Base-by-base conservation (phyloP, 1,140 invertebrate species). In the Parapsyche elsis region DNA sequence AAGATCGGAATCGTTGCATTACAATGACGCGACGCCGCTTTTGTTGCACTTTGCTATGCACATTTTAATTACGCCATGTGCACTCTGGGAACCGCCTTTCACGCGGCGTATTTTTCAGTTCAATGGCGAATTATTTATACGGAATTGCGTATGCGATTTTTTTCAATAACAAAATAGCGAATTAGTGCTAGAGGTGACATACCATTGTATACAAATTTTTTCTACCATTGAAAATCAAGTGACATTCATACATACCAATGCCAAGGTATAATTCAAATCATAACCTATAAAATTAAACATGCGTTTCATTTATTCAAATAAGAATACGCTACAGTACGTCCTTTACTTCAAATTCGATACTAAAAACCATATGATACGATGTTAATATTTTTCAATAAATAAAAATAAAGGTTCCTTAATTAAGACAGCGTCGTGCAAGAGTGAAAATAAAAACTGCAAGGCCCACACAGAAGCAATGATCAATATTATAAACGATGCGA, bases 141-240 rank as follows among this genome's bases (percentile, higher is more conserved):
- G 57, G 21, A 61, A 61, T 21, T 61, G 49, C 10, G 16, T n/a
- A 14, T 19, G 49, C 49, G 12, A 38, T 38, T n/a, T 53, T 19
- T 9, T 61, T 61, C 57, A 61, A 21, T 21, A 19, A 19, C 16
- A 61, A 61, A 61, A 61, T 21, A 2, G n/a, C 57, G 21, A 19
- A 61, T 53, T n/a, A 53, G 12, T 1, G 30, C 16, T 21, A 61
- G 16, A 61, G 64, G 21, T 67, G 64, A 67, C 26, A 67, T 67
- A 26, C 9, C 23, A 67, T 67, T 67, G 64, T 67, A 67, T 67
- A 67, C 64, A 67, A 26, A 67, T 67, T 14, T 53, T 53, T 53
- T 5, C 16, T 53, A 53, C 1, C 10, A 53, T 14, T 14, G 16
- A 53, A 53, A 53, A 14, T 53, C 12, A 53, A 53, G 10, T 53